These are phyloP conservation scores for Aix galericulata DNA, from an alignment of 2,113 vertebrate species.

Conservation along the genomic window DNA sequence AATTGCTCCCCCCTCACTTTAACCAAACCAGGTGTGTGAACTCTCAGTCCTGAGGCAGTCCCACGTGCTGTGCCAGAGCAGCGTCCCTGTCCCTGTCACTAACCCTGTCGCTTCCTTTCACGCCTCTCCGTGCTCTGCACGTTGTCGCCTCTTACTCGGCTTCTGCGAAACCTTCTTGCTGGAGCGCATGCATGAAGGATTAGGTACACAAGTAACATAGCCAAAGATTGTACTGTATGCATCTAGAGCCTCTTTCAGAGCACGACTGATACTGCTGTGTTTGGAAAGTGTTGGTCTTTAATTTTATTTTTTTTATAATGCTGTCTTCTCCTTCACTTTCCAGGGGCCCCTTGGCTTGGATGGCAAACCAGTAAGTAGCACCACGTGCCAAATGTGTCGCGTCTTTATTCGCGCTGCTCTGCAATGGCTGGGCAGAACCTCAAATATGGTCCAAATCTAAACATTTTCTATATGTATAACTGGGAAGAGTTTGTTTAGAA, in stretches of 20 bases:
- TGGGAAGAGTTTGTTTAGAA: background rate
- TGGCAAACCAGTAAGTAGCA: constrained; percentile 92
- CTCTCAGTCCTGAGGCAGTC: background rate
- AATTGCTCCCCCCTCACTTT: background rate
- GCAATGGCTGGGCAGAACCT: background rate
- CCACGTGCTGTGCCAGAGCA: background rate
- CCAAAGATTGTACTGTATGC: background rate
- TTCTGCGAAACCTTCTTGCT: constrained; percentile 21
- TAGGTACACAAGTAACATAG: background rate
- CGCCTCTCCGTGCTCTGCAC: background rate
- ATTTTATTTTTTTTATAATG: background rate
- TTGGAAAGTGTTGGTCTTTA: background rate
- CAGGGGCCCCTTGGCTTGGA: constrained; percentile 95
- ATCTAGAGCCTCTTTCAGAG: constrained; percentile 21
- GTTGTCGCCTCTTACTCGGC: background rate
- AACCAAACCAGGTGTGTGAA: background rate
- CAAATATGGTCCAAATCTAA: background rate
- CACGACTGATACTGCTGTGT: background rate
- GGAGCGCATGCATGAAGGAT: constrained; percentile 25
- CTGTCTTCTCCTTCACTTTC: constrained; percentile 12
- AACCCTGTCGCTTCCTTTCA: constrained; percentile 45
- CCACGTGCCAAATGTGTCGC: background rate
- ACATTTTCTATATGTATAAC: background rate
- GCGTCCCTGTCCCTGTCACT: constrained; percentile 7
- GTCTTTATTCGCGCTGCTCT: background rate